These are phyloP conservation scores for Rhinoderma darwinii DNA, from an alignment of 2,113 vertebrate genomes.

Conservation along the genomic window DNA sequence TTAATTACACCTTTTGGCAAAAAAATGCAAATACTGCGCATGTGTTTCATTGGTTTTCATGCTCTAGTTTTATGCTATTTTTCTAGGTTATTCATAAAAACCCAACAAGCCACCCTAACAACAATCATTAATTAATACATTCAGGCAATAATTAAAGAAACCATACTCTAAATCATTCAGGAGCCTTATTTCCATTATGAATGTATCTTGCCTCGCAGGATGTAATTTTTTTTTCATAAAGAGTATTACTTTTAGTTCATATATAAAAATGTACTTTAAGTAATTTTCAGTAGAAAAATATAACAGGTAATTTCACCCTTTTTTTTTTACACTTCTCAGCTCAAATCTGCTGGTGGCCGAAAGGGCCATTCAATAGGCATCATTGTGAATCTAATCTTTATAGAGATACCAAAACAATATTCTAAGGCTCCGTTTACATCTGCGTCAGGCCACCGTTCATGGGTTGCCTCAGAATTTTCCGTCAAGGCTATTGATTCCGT, in stretches of 20 bases:
- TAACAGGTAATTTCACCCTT: neutral
- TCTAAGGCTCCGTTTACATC: no score
- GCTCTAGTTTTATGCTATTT: constrained; percentile 48
- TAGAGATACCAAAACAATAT: no score
- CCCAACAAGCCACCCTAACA: neutral
- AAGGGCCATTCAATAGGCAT: neutral
- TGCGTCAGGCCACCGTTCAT: no score
- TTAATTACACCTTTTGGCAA: constrained; percentile 58
- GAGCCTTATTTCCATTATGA: neutral
- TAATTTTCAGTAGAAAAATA: neutral
- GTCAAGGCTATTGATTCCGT: no score
- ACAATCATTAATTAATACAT: constrained; percentile 39
- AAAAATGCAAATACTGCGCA: constrained; percentile 33
- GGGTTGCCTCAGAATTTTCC: no score
- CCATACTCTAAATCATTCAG: constrained; percentile 6
- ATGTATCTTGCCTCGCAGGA: neutral
- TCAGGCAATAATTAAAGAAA: constrained; percentile 31
- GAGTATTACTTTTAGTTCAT: neutral
- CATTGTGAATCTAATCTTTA: neutral
- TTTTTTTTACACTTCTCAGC: neutral
- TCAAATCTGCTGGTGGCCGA: neutral
- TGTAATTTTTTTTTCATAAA: neutral
- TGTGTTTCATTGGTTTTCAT: constrained; percentile 44
- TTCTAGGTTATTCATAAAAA: constrained; percentile 50
- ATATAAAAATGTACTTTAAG: neutral